Conservation (phyloP, 2,797 vertebrate species). For the Pangasius sanitwongsei region DNA sequence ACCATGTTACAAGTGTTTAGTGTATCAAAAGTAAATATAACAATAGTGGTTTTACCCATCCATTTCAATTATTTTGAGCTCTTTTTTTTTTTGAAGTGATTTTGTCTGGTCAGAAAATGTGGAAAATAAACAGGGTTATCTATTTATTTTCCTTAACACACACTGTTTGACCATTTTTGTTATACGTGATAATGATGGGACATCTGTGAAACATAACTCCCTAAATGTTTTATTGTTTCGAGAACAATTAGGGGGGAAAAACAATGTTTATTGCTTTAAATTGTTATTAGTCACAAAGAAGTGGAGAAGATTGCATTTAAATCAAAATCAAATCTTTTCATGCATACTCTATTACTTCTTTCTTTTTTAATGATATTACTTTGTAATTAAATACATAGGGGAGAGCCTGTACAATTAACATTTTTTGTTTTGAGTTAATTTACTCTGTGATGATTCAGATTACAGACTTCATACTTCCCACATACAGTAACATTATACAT, state of each 20-base stretch:
- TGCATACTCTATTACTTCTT: neutral
- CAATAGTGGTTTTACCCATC: slow-evolving; percentile 17
- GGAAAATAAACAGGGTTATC: neutral
- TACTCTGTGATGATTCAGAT: neutral
- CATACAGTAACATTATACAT: neutral
- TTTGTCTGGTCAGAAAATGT: neutral
- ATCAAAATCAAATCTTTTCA: neutral
- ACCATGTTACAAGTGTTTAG: slow-evolving; percentile 44
- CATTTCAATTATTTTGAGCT: neutral
- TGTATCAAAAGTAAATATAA: slow-evolving; percentile 20
- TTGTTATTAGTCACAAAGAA: neutral
- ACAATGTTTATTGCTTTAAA: neutral
- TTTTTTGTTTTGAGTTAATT: neutral
- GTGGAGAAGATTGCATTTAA: neutral
- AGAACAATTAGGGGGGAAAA: neutral
- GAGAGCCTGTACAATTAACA: neutral
- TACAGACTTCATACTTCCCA: neutral
- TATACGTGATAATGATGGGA: neutral
- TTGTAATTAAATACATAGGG: neutral
- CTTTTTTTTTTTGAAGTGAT: neutral
- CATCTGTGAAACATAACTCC: neutral
- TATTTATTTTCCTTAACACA: neutral
- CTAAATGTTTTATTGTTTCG: neutral
- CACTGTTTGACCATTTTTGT: neutral
- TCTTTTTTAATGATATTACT: neutral